Base-by-base conservation (phyloP, 2,888 invertebrate species). In the Mesorhabditis belari region DNA sequence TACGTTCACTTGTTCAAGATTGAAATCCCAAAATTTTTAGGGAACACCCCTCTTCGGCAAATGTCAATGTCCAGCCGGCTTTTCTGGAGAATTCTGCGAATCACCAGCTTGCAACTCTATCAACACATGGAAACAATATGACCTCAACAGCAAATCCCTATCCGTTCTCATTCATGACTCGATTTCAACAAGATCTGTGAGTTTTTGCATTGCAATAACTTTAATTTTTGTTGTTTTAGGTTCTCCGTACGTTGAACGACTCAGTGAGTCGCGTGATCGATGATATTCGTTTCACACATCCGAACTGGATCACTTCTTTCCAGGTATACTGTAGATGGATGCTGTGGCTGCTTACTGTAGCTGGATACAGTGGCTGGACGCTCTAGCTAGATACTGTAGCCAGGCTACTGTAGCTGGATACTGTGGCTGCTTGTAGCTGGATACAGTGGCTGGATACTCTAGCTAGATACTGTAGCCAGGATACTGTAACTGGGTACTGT, bases 11-110 rank as follows among this genome's bases (percentile, higher is more conserved):
- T 35, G n/a, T 35, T 35, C n/a, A 35, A 35, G 44, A 35, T n/a
- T 9, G n/a, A 17, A 17, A 9, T 35, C 50, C 5, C 68, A 67
- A 28, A 68, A 70, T 53, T 65, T 67, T 23, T 62, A 66, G 19
- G 70, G 68, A 54, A 70, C 62, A 17, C 60, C 65, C 3, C 54
- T 64, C n/a, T 68, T 66, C 29, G 70, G 70, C 28, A 28, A 35
- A 4, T 70, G 70, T 19, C 62, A 63, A 49, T 70, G 70, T 27
- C 55, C 65, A 17, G 27, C 66, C n/a, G 68, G 68, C 9, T 70
- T 64, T 54, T 49, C 62, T 9, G 70, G 70, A 5, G 64, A 66
- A 23, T 70, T 70, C 60, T 70, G 70, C 52, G 68, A 68, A 55
- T 50, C 27, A 12, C 49, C 60, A 4, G 54, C 60, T 23, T 70